phyloP scores from a whole-genome alignment of 2,797 vertebrate species.

The Cynopterus sphinx region DNA sequence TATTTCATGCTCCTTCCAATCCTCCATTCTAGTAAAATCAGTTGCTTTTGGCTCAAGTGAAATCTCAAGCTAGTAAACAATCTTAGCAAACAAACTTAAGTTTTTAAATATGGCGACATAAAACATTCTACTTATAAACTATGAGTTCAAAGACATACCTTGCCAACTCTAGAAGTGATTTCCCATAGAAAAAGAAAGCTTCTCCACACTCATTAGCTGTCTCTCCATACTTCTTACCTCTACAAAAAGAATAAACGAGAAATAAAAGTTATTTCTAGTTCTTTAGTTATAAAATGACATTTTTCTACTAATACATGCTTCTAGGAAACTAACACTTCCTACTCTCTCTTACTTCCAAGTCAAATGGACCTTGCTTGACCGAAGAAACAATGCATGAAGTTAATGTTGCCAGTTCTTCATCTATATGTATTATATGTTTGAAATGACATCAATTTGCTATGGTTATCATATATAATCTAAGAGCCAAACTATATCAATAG shows the following conservation, averaged over 20 bases:
- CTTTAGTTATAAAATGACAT: neutral
- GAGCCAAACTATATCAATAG: neutral
- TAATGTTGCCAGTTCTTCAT: neutral
- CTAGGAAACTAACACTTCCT: neutral
- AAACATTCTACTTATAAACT: neutral
- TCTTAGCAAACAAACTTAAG: neutral
- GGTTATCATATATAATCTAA: neutral
- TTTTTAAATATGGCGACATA: neutral
- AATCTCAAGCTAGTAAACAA: conserved; percentile 22
- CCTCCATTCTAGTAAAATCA: neutral
- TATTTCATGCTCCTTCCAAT: neutral
- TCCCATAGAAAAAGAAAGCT: conserved; percentile 97
- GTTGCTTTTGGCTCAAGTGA: neutral
- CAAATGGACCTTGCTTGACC: neutral
- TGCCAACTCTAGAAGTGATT: conserved; percentile 96
- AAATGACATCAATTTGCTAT: neutral
- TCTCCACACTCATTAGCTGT: conserved; percentile 98
- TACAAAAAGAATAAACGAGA: conserved; percentile 75
- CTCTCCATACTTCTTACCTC: conserved; percentile 95
- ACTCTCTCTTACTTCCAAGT: neutral
- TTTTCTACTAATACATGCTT: neutral
- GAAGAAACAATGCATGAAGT: neutral
- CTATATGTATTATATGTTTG: neutral
- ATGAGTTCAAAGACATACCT: conserved; percentile 85
- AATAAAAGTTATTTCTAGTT: neutral